phyloP scores from a whole-genome alignment of 2,888 invertebrate species.

The Branchellion lobata region DNA sequence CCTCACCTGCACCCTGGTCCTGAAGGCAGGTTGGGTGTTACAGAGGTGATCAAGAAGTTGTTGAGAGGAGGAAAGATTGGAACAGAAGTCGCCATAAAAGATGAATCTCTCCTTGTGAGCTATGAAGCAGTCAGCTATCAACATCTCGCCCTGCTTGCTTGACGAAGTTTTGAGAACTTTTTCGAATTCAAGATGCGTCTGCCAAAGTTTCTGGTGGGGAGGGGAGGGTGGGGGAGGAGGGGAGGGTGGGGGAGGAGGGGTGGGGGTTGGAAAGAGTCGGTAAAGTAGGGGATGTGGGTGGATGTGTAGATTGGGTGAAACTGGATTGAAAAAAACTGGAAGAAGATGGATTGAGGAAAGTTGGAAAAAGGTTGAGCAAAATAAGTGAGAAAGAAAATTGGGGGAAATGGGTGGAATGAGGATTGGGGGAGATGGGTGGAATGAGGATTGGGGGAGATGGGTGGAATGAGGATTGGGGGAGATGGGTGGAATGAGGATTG shows the following conservation, averaged over 20 bases:
- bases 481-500: no score
- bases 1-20: slow-evolving; percentile 56
- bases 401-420: not conserved
- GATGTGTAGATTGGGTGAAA: no score
- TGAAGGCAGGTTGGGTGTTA: slow-evolving; percentile 33
- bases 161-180: not conserved
- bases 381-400: not conserved
- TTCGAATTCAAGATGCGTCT: slow-evolving; percentile 35
- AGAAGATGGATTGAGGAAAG: not conserved
- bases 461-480: no score
- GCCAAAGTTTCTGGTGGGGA: slow-evolving; percentile 36
- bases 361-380: not conserved
- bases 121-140: slow-evolving; percentile 62
- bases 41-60: slow-evolving; percentile 70
- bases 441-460: no score
- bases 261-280: not conserved
- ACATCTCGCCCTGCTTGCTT: not conserved
- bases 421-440: not conserved
- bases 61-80: slow-evolving; percentile 84
- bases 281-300: not conserved
- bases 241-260: not conserved
- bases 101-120: slow-evolving; percentile 86
- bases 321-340: no score
- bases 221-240: not conserved
- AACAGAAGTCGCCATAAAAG: slow-evolving; percentile 92